Conservation (phyloP, 37 sponge, comb jelly and placozoan genomes). For the Oscarella lobularis region DNA sequence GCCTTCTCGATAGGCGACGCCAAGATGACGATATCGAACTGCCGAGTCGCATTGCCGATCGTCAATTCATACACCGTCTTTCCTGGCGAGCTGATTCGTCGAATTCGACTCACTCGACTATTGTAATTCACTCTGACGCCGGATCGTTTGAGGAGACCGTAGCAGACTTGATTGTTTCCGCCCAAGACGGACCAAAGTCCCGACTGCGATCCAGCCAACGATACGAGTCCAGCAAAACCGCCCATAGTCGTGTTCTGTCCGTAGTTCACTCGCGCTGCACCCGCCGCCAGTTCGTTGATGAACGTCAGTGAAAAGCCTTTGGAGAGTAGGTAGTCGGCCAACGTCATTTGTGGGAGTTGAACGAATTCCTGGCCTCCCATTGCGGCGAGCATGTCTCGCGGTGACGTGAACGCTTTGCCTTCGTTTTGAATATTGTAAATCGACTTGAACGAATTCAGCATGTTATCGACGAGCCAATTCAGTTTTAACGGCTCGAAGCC, state of each 20-base stretch:
- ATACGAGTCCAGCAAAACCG: conserved; percentile 49
- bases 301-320: neutral
- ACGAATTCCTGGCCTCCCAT: conserved; percentile 46
- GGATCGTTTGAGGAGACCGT: neutral
- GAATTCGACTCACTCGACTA: neutral
- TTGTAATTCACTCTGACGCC: neutral
- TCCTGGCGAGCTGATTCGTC: conserved; percentile 18
- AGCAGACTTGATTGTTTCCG: conserved; percentile 54
- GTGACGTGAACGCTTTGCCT: conserved; percentile 42
- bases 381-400: conserved; percentile 57
- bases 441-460: conserved; percentile 32
- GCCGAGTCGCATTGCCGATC: conserved; percentile 22
- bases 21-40: conserved; percentile 61
- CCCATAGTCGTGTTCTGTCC: conserved; percentile 40
- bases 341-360: conserved; percentile 23
- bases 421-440: conserved; percentile 56
- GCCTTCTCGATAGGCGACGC: conserved; percentile 50
- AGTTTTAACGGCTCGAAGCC: conserved; percentile 36
- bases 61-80: conserved; percentile 27
- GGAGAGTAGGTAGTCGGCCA: conserved; percentile 21
- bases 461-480: conserved; percentile 12
- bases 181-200: conserved; percentile 61
- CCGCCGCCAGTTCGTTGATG: conserved; percentile 47
- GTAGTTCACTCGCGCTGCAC: conserved; percentile 51
- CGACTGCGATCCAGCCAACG: conserved; percentile 58